These are phyloP conservation scores for Ypsolopha scabrella DNA, from an alignment of 2,888 invertebrate genomes.

Conservation along the genomic window DNA sequence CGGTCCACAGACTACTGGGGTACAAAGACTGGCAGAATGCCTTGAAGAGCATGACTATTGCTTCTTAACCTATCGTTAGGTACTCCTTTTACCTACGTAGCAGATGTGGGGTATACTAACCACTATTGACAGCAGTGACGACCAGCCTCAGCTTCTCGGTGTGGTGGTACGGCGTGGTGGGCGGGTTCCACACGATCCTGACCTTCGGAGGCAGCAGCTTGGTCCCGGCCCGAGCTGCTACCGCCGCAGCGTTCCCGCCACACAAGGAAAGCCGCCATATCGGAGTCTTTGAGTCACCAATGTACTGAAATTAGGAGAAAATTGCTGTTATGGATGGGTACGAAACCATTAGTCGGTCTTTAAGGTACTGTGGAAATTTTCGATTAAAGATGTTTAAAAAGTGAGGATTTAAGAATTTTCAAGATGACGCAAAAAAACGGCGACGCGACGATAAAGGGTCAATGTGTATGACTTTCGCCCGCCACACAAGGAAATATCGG, in stretches of 20 bases:
- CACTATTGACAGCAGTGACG: constrained; percentile 59
- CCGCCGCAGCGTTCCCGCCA: constrained; percentile 64
- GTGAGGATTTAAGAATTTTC: too few species aligned
- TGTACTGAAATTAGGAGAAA: constrained; percentile 32
- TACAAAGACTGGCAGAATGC: too few species aligned
- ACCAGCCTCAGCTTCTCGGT: constrained; percentile 59
- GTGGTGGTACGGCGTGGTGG: constrained; percentile 51
- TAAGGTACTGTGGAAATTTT: too few species aligned
- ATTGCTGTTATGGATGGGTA: not conserved
- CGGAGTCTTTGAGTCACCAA: constrained; percentile 50
- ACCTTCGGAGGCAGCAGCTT: constrained; percentile 67
- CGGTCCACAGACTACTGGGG: too few species aligned
- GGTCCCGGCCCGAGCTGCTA: constrained; percentile 53
- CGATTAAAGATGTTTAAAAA: too few species aligned
- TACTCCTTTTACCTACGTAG: too few species aligned
- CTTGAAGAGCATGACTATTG: too few species aligned
- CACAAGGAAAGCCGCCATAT: constrained; percentile 71
- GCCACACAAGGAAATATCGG: constrained; percentile 69
- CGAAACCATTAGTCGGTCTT: too few species aligned
- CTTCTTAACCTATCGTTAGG: too few species aligned
- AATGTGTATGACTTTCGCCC: too few species aligned
- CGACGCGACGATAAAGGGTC: too few species aligned
- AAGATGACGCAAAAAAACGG: too few species aligned
- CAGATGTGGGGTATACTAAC: constrained; percentile 22
- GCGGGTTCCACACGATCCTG: constrained; percentile 67